Evolutionary conservation across 1,140 invertebrate genomes (phyloP).

Genomic region (Drosophila tropicalis): DNA sequence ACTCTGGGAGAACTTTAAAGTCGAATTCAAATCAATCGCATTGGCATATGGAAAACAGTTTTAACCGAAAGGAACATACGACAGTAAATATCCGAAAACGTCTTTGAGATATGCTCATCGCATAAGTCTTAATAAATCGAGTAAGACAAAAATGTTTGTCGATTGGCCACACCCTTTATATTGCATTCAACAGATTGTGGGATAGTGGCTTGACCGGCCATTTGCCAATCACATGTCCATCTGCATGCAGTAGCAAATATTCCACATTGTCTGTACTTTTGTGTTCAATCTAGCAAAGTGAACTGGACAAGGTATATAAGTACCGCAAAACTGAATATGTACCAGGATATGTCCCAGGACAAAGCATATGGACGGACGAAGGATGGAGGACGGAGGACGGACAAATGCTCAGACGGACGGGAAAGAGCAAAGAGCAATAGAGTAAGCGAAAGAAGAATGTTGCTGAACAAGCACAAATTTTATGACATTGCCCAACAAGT

Average conservation of each 20-base stretch:
- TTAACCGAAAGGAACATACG: too few species aligned
- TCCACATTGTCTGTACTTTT: slow-evolving; percentile 2
- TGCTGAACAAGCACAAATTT: slow-evolving; percentile 78
- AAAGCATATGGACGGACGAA: slow-evolving; percentile 16
- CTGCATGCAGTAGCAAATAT: slow-evolving; percentile 20
- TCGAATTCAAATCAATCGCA: background rate
- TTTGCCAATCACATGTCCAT: slow-evolving; percentile 18
- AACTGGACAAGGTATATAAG: slow-evolving; percentile 39
- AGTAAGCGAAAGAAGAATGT: slow-evolving; percentile 67
- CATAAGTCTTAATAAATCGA: background rate
- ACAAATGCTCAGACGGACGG: background rate
- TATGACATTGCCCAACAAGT: slow-evolving; percentile 74
- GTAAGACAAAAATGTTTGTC: background rate
- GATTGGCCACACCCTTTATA: background rate
- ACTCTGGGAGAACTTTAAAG: background rate
- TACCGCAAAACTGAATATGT: slow-evolving; percentile 45
- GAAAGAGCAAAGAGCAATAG: slow-evolving; percentile 45
- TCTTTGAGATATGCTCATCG: too few species aligned
- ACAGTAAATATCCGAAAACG: too few species aligned
- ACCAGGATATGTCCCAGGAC: slow-evolving; percentile 27
- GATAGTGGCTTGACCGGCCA: background rate
- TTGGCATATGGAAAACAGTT: background rate
- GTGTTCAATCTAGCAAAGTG: slow-evolving; percentile 49
- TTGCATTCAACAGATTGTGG: slow-evolving; percentile 18
- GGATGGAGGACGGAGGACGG: slow-evolving; percentile 16